These are phyloP conservation scores for Nesidiocoris tenuis DNA, from an alignment of 2,888 invertebrate genomes.

Conservation along the genomic window DNA sequence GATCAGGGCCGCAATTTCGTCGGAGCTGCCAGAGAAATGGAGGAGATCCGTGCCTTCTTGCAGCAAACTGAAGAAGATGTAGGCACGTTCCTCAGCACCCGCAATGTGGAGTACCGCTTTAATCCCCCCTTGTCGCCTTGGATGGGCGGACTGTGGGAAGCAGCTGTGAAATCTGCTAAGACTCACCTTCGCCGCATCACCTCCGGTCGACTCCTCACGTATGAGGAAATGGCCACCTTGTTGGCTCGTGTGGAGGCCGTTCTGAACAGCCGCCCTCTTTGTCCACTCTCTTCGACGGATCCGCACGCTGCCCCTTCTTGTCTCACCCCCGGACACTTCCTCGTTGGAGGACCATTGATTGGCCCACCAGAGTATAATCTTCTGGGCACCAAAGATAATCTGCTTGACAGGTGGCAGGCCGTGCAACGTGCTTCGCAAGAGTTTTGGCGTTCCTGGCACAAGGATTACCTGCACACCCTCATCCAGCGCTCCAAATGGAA, in stretches of 20 bases:
- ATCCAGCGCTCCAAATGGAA: neutral
- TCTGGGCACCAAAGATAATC: neutral
- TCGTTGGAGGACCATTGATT: neutral
- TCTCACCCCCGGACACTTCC: too few species aligned
- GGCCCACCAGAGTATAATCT: neutral
- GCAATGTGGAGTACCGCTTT: neutral
- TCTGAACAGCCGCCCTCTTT: slow-evolving; percentile 32
- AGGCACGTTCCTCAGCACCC: neutral
- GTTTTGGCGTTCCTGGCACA: slow-evolving; percentile 6
- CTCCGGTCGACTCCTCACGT: slow-evolving; percentile 18
- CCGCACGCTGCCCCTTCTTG: neutral
- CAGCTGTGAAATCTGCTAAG: slow-evolving; percentile 22
- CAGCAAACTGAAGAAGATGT: neutral
- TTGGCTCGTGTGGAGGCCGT: slow-evolving; percentile 27
- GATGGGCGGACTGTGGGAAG: slow-evolving; percentile 17
- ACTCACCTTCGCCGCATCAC: slow-evolving; percentile 21
- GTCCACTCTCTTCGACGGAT: neutral
- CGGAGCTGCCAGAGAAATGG: neutral
- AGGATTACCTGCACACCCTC: neutral
- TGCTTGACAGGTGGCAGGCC: neutral
- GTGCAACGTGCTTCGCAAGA: slow-evolving; percentile 4
- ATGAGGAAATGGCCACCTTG: slow-evolving; percentile 35
- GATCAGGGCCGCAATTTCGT: neutral
- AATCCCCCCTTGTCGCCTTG: slow-evolving; percentile 13
- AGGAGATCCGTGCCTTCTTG: neutral